A percentile compares a stretch with the other conserved stretches of the same genome.
Conservation (phyloP, 2,797 vertebrate species). For the Mus spretus region DNA sequence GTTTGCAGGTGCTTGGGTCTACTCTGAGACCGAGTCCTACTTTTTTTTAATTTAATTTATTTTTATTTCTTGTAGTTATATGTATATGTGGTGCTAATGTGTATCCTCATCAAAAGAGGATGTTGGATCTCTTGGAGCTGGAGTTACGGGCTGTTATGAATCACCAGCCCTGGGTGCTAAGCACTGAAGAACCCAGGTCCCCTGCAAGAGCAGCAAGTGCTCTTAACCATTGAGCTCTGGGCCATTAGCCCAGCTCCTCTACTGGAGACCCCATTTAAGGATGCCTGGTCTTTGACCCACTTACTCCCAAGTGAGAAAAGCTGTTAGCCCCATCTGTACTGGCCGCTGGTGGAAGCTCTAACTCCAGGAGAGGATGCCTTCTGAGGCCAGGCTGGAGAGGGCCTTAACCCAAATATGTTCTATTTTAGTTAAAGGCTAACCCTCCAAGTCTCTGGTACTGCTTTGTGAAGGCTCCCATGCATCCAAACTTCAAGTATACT, state of each 20-base stretch:
- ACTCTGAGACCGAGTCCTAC: background rate
- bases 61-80: background rate
- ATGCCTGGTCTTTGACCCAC: background rate
- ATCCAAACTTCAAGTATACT: background rate
- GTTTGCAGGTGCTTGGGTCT: constrained; percentile 62
- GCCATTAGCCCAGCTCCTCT: too few species aligned
- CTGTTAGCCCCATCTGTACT: accelerated
- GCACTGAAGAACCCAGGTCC: background rate
- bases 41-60: background rate
- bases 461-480: background rate
- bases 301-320: background rate
- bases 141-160: background rate
- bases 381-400: accelerated
- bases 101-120: background rate
- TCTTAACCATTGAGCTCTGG: background rate
- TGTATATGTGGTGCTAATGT: background rate
- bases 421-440: constrained; percentile 41
- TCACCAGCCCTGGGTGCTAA: background rate
- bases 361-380: accelerated
- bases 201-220: background rate
- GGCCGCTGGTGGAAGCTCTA: accelerated
- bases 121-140: background rate
- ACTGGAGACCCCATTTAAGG: background rate
- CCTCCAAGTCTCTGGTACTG: background rate
- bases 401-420: background rate